Evolutionary conservation across 2,113 vertebrate species (phyloP).

Genomic region (Oxyruncus cristatus): DNA sequence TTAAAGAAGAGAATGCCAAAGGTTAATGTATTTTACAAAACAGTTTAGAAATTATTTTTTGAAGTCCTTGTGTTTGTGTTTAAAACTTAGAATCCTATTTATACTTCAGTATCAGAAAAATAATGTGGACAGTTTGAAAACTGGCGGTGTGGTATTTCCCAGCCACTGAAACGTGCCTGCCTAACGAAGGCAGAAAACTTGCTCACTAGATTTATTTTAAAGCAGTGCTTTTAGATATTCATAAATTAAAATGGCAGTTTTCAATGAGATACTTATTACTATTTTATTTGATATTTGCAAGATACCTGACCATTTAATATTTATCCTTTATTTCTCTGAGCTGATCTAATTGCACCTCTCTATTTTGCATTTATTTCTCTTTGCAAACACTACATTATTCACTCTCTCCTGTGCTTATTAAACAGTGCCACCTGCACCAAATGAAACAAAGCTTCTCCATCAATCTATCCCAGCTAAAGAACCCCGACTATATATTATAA

Average conservation of each 20-base stretch:
- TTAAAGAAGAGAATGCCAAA: constrained; percentile 46
- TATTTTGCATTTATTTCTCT: constrained; percentile 81
- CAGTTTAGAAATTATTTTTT: background rate
- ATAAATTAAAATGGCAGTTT: constrained; percentile 52
- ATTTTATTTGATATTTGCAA: constrained; percentile 66
- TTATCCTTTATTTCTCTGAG: constrained; percentile 70
- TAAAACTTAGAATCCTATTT: background rate
- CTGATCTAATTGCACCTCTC: constrained; percentile 78
- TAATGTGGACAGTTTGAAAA: background rate
- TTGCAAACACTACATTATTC: constrained; percentile 80
- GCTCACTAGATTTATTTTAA: constrained; percentile 49
- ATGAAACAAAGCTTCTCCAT: constrained; percentile 78
- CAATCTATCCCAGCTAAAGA: constrained; percentile 73
- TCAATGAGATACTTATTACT: constrained; percentile 45
- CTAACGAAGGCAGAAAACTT: constrained; percentile 40
- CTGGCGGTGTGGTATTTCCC: constrained; percentile 12
- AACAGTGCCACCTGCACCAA: constrained; percentile 82
- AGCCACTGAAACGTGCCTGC: constrained; percentile 40
- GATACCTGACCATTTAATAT: constrained; percentile 73
- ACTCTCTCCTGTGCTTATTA: constrained; percentile 81
- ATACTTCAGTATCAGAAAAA: background rate
- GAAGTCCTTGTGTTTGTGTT: background rate
- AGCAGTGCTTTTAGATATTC: constrained; percentile 27
- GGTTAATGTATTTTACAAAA: constrained; percentile 20
- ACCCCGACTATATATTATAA: constrained; percentile 74